Conservation (phyloP, 2,888 invertebrate genomes). For the Epistrophe eligans region DNA sequence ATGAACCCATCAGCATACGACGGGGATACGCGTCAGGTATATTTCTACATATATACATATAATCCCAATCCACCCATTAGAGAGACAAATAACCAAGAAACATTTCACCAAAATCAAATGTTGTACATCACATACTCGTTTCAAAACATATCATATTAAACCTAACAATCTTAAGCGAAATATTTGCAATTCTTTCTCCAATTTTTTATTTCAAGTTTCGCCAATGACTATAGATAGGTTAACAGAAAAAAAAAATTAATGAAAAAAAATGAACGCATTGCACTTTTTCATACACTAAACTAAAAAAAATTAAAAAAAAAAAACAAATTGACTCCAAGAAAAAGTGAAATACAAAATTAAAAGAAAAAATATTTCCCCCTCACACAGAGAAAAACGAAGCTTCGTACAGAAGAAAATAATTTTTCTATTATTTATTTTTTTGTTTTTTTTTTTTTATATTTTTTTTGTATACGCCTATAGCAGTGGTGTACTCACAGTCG, state of each 20-base stretch:
- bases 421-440: constrained; percentile 42
- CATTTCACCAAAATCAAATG: constrained; percentile 11
- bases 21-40: too few relatives aligned
- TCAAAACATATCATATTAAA: background rate
- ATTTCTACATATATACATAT: background rate
- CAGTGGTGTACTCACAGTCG: constrained; percentile 44
- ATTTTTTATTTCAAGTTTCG: background rate
- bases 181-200: background rate
- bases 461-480: constrained; percentile 9
- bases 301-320: background rate
- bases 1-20: too few relatives aligned
- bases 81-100: background rate
- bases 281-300: constrained; percentile 7
- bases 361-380: constrained; percentile 37
- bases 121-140: background rate
- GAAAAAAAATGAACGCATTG: constrained; percentile 7
- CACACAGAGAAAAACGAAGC: background rate
- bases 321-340: constrained; percentile 25
- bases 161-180: background rate
- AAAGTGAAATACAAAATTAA: constrained; percentile 46
- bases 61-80: background rate
- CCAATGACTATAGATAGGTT: background rate
- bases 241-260: background rate
- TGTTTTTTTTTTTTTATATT: background rate
- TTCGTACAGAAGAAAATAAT: background rate